Conservation (phyloP, 2,113 vertebrate species). For the Ictalurus furcatus region DNA sequence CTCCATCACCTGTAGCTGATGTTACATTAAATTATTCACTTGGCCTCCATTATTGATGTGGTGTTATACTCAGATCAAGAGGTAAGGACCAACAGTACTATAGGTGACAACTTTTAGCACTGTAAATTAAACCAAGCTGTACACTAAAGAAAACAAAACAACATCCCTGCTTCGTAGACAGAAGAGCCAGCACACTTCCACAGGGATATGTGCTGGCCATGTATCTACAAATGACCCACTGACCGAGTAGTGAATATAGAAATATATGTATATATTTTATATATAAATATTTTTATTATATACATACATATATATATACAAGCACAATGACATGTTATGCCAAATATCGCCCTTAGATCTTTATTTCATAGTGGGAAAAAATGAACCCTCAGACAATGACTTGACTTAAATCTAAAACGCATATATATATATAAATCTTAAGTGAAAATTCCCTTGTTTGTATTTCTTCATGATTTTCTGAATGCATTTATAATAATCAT, state of each 20-base stretch:
- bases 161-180: neutral
- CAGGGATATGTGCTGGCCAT: neutral
- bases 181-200: neutral
- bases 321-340: no score
- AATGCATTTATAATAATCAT: no score
- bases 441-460: neutral
- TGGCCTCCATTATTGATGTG: constrained; percentile 45
- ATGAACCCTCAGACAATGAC: no score
- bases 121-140: constrained; percentile 34
- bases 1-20: constrained; percentile 34
- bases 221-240: constrained; percentile 19
- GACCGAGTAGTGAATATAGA: neutral
- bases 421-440: neutral
- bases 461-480: neutral
- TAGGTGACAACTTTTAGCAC: constrained; percentile 16
- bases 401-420: no score
- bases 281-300: no score
- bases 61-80: constrained; percentile 43
- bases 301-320: no score
- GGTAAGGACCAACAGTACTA: constrained; percentile 19
- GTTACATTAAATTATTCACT: constrained; percentile 48
- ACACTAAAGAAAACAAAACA: neutral
- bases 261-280: no score
- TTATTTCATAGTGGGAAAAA: no score
- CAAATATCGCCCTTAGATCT: no score